Evolutionary conservation across 2,113 vertebrate genomes (phyloP).

Genomic region (Epinephelus lanceolatus): DNA sequence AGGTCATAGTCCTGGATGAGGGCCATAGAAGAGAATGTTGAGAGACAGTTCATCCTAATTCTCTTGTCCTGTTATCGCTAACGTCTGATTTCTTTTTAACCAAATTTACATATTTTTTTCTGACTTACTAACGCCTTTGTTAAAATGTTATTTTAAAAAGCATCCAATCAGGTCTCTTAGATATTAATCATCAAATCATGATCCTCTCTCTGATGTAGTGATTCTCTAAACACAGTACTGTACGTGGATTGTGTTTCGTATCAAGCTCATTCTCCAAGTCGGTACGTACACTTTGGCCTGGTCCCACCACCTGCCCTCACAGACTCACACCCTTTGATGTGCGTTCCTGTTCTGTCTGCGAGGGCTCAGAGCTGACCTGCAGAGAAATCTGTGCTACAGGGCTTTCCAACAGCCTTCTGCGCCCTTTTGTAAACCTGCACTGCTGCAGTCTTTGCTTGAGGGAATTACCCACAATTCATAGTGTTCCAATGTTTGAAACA

Average conservation of each 20-base stretch:
- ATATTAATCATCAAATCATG: not conserved
- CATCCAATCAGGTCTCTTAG: not conserved
- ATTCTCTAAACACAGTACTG: conserved; percentile 3
- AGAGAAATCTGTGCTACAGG: conserved; percentile 22
- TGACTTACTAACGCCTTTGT: not conserved
- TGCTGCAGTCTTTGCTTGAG: conserved; percentile 27
- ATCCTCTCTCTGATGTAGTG: not conserved
- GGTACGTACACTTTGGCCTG: not conserved
- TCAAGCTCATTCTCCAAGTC: not conserved
- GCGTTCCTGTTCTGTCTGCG: not conserved
- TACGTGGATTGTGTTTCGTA: not conserved
- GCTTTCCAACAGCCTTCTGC: conserved; percentile 12
- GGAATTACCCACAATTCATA: conserved; percentile 22
- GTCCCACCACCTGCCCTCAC: not conserved
- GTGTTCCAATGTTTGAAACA: conserved; percentile 6
- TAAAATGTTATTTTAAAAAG: not conserved
- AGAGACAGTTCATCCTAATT: not conserved
- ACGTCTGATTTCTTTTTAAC: not conserved
- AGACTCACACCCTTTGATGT: conserved; percentile 23
- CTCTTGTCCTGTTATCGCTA: not conserved
- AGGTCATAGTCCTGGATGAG: conserved; percentile 85
- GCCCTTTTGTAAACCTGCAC: conserved; percentile 30
- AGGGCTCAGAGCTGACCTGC: conserved; percentile 28
- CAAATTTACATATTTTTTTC: not conserved
- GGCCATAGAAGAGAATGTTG: not conserved